A percentile compares a stretch with the other conserved stretches of the same genome.
phyloP scores from a whole-genome alignment of 2,113 vertebrate species.

The Pachypanchax playfairii region DNA sequence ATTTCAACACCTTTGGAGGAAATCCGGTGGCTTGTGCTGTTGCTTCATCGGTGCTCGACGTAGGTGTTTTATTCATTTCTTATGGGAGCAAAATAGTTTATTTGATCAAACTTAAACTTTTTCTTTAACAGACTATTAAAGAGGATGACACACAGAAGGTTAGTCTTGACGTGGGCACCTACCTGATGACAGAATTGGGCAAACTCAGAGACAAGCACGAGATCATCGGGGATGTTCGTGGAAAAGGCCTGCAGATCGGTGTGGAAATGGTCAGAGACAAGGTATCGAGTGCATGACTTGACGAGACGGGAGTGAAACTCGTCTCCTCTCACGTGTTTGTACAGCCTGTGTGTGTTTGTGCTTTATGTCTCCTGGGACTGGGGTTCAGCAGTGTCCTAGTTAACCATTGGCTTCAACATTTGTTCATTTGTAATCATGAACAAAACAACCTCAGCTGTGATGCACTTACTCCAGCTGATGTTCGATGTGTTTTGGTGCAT shows the following conservation, averaged over 20 bases:
- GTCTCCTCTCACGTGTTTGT: constrained; percentile 6
- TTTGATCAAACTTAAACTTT: background rate
- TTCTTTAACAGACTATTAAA: constrained; percentile 82
- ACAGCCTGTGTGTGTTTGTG: constrained; percentile 22
- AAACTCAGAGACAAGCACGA: constrained; percentile 89
- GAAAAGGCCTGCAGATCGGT: constrained; percentile 93
- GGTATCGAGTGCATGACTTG: constrained; percentile 74
- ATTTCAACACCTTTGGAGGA: constrained; percentile 94
- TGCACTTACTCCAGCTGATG: background rate
- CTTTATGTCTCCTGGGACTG: constrained; percentile 8
- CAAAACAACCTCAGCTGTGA: background rate
- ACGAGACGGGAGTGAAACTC: constrained; percentile 7
- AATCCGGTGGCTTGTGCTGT: constrained; percentile 85
- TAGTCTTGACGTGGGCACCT: constrained; percentile 84
- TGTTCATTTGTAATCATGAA: constrained; percentile 12
- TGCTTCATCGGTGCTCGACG: constrained; percentile 89
- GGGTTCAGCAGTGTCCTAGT: constrained; percentile 49
- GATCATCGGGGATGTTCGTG: constrained; percentile 92
- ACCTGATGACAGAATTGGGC: constrained; percentile 85
- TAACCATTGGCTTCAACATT: constrained; percentile 57
- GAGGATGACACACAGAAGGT: constrained; percentile 85
- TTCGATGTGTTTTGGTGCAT: background rate
- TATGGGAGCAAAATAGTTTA: too few species aligned
- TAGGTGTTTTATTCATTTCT: constrained; percentile 59
- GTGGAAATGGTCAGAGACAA: constrained; percentile 95